Evolutionary conservation across 2,888 invertebrate species (phyloP), one percentile per base, ranked within the genome.

Genomic region (Dexiosoma caninum): DNA sequence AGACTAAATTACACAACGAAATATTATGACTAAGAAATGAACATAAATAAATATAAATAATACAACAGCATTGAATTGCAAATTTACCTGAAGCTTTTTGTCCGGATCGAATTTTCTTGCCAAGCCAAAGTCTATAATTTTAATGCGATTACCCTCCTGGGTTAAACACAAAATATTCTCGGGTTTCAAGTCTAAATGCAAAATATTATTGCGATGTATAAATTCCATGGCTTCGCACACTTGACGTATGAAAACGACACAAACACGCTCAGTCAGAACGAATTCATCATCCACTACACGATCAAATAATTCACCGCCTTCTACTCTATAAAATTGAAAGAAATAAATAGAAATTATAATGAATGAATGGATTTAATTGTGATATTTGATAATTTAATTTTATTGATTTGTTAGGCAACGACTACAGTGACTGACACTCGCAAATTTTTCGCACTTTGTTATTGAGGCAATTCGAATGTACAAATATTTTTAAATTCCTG

Each of bases 111-210:
- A 98, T 89, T 95, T 95, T 85, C 98, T 92, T 3, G 99, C 99
- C 83, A 99, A 91, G 8, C 99, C 99, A 89, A 99, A 99, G 91
- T 99, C 99, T 85, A 99, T 99, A 86, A 99, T 96, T 92, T 99
- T 99, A 86, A 99, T 97, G 84, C 98, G 93, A 91, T 99, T 99
- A n/a, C 99, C 98, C 62, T 96, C 94, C 89, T 96, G 95, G 76
- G 98, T 97, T 23, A 99, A 92, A 87, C 99, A 99, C 62, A 99
- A 92, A 85, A 99, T 98, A 90, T 99, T 99, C 91, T 99, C 99
- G 9, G 99, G 99, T 96, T 99, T 99, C 93, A 99, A 94, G 89
- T 99, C 99, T 70, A 99, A 92, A 91, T 99, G 99, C 70, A 99
- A 91, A 84, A 99, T 97, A 86, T 96, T 95, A 90, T 97, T 96